Percentiles rank a stretch among this genome's conserved stretches.
phyloP scores from a whole-genome alignment of 2,113 vertebrate genomes.

The Erythrolamprus reginae region DNA sequence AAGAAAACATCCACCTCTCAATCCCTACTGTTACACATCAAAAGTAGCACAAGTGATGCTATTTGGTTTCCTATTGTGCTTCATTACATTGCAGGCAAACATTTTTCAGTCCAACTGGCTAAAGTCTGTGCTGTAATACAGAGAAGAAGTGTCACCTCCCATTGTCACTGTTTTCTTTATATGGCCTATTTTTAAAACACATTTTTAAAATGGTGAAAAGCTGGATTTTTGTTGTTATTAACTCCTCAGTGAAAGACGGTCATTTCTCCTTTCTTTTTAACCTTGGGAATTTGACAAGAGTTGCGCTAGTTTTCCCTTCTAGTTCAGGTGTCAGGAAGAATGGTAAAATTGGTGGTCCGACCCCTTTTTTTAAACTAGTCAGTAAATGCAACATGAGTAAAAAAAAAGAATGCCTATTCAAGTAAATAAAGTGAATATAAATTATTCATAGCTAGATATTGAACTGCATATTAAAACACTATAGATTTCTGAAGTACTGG shows the following conservation, averaged over 20 bases:
- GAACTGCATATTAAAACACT: background rate
- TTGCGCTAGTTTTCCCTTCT: background rate
- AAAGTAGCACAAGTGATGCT: background rate
- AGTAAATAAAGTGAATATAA: background rate
- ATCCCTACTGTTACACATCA: background rate
- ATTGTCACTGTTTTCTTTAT: background rate
- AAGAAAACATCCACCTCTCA: background rate
- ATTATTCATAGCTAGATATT: background rate
- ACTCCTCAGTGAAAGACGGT: background rate
- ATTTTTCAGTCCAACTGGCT: background rate
- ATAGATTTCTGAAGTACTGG: background rate
- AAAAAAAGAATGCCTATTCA: background rate
- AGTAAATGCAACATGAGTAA: background rate
- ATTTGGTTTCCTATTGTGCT: background rate
- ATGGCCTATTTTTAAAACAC: background rate
- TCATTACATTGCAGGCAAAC: background rate
- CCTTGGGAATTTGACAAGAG: background rate
- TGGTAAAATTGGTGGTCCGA: background rate
- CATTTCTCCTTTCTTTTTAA: background rate
- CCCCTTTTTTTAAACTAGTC: background rate
- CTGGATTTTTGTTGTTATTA: background rate
- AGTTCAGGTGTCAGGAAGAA: background rate
- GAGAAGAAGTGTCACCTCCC: background rate
- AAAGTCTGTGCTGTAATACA: background rate
- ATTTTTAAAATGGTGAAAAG: background rate